Base-by-base conservation (phyloP, 2,888 invertebrate species). In the Steinernema scapterisci region DNA sequence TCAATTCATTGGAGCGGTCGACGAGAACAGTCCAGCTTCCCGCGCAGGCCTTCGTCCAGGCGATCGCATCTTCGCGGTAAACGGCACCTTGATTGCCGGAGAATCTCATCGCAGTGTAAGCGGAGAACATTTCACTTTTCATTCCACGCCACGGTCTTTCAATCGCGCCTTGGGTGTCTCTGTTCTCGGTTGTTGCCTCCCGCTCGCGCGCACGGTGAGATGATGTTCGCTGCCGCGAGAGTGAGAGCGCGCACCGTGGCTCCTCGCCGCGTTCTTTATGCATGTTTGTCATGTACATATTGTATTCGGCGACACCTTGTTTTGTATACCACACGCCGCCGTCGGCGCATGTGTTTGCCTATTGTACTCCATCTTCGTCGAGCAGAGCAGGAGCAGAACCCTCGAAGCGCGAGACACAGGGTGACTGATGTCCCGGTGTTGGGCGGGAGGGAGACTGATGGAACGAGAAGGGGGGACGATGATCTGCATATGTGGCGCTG, bases 21-120 rank as follows among this genome's bases (percentile, higher is more conserved):
- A 86, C 75, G 75, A 78, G 21, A 77, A 72, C 21, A 77, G 77
- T 44, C 81, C 83, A 3, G 82, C 82, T 27, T 79, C 78, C 46
- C 78, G 77, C 21, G 83, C 83, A 44, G 86, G 86, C 13, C 80
- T 85, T 6, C 74, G 77, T 7, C 78, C 78, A 25, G 85, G 84
- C 52, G 87, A 87, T 75, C 81, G 85, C 9, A 87, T 87, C 56
- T 80, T 85, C 71, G 87, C 86, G n/a, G 86, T 87, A 70, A 87
- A 87, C 71, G 87, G 86, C 21, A 81, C 79, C 43, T 72, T 76
- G 70, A 85, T 87, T 71, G 76, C 79, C 44, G 85, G 82, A 16
- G 81, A 83, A 63, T 78, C 79, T 19, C 87, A 87, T 75, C 84
- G 82, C 75, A 82, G 83, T 76, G 86, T 86, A 48, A 45, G 70